Conservation (phyloP, 2,888 invertebrate genomes). For the Nemapogon koenigi region DNA sequence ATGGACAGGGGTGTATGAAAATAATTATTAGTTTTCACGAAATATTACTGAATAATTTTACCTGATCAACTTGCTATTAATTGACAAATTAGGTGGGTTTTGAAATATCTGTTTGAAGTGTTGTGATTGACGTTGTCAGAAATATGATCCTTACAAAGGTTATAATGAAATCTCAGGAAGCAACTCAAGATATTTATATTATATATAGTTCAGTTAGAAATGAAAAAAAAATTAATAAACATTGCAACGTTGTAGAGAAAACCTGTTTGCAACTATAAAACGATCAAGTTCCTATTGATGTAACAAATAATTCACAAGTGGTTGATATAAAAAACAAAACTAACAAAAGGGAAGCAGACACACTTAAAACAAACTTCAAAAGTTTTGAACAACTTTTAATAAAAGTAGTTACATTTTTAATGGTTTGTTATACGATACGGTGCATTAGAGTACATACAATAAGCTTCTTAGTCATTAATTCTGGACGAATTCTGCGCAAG, state of each 20-base stretch:
- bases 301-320: neutral
- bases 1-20: too few species aligned
- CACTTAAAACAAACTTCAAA: neutral
- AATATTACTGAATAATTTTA: too few species aligned
- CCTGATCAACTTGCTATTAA: too few species aligned
- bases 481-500: constrained; percentile 1
- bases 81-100: too few species aligned
- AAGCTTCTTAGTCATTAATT: neutral
- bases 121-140: too few species aligned
- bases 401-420: constrained; percentile 48
- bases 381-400: constrained; percentile 10
- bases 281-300: constrained; percentile 21
- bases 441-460: neutral
- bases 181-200: too few species aligned
- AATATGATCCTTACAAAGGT: too few species aligned
- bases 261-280: constrained; percentile 34
- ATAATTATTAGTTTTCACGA: too few species aligned
- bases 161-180: too few species aligned
- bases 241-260: constrained; percentile 50
- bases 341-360: constrained; percentile 1
- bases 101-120: too few species aligned
- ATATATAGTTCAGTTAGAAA: too few species aligned
- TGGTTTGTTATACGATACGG: constrained; percentile 27
- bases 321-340: constrained; percentile 5
- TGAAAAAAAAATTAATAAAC: too few species aligned